Evolutionary conservation across 1,140 invertebrate species (phyloP).

Genomic region (Brachionus plicatilis): DNA sequence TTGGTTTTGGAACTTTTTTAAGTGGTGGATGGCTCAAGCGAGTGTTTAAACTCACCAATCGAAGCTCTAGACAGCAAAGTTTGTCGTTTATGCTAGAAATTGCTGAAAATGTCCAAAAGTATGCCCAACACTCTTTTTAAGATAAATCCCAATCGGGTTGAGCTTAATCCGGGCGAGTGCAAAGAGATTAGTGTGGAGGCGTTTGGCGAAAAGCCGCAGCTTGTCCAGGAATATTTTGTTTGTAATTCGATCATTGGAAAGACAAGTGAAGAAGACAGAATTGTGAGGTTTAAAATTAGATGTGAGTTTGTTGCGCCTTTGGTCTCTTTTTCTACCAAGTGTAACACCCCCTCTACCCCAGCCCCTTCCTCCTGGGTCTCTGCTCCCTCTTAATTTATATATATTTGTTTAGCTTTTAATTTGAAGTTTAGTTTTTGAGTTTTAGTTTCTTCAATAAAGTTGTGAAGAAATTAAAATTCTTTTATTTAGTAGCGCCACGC

Average conservation of each 20-base stretch:
- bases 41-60: slow-evolving; percentile 52
- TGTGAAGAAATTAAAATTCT: too few species aligned
- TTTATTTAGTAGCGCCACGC: too few species aligned
- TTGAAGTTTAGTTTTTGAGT: too few species aligned
- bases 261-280: slow-evolving; percentile 53
- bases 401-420: too few species aligned
- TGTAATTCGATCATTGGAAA: slow-evolving; percentile 56
- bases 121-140: slow-evolving; percentile 48
- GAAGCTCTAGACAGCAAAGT: slow-evolving; percentile 47
- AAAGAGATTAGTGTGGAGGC: slow-evolving; percentile 50
- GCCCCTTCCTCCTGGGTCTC: too few species aligned
- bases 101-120: slow-evolving; percentile 1
- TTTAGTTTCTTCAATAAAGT: too few species aligned
- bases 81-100: slow-evolving; percentile 4
- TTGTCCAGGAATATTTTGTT: slow-evolving; percentile 49
- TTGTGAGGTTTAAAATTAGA: slow-evolving; percentile 52
- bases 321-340: slow-evolving; percentile 54
- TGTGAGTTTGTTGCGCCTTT: slow-evolving; percentile 54
- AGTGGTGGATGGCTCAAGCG: slow-evolving; percentile 45
- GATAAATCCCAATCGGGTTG: slow-evolving; percentile 51
- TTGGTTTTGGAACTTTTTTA: slow-evolving; percentile 55
- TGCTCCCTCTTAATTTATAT: too few species aligned
- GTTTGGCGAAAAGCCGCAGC: slow-evolving; percentile 51
- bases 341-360: too few species aligned
- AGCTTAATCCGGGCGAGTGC: slow-evolving; percentile 51